Conservation (phyloP, 2,797 vertebrate genomes). For the Sylvilagus floridanus region DNA sequence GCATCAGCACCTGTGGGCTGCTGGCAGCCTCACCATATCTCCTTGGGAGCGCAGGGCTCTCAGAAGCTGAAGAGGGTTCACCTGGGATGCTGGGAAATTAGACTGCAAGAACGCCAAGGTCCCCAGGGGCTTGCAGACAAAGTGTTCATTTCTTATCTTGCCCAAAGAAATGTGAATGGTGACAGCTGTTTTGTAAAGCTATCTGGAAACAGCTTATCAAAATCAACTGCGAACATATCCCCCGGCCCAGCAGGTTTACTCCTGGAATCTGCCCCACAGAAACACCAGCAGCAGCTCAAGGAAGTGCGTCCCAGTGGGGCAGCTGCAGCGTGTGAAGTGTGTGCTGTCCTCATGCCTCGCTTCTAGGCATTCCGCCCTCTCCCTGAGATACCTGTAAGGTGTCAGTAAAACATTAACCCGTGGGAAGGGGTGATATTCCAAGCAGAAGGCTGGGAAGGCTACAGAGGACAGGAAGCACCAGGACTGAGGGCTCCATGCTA, state of each 20-base stretch:
- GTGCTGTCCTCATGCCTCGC: neutral
- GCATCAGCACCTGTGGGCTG: neutral
- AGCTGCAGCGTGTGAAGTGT: neutral
- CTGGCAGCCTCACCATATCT: neutral
- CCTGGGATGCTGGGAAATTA: neutral
- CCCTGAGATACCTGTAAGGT: neutral
- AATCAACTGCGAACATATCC: neutral
- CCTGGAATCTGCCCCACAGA: neutral
- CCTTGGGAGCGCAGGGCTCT: neutral
- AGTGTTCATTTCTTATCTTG: neutral
- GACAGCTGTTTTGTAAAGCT: conserved; percentile 10
- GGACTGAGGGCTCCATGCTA: neutral
- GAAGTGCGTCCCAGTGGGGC: neutral
- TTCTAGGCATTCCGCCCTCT: neutral
- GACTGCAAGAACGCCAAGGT: neutral
- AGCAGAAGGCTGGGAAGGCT: neutral
- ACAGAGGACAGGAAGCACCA: too few relatives aligned
- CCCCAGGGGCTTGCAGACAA: neutral
- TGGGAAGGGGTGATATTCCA: neutral
- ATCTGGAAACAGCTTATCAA: conserved; percentile 25
- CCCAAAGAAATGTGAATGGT: neutral
- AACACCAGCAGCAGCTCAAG: neutral
- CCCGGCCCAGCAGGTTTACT: neutral
- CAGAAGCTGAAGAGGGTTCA: neutral
- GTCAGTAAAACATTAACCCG: neutral